phyloP scores from a whole-genome alignment of 35 echinoderm and acorn worm species.

The Lytechinus pictus region DNA sequence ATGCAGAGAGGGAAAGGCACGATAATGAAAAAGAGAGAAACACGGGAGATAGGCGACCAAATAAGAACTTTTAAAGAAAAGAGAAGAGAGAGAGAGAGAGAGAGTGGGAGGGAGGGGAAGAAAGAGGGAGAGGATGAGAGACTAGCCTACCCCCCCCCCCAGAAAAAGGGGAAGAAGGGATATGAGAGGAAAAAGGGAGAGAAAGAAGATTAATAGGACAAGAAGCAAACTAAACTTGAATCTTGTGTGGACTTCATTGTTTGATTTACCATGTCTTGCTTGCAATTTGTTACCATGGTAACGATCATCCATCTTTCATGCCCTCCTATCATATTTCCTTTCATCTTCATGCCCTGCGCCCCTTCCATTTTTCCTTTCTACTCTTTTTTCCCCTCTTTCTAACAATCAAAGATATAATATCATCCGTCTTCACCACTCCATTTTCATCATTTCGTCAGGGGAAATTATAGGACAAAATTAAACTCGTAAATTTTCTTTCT shows the following conservation, averaged over 20 bases:
- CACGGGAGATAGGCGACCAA: not conserved
- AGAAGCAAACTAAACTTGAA: too few relatives aligned
- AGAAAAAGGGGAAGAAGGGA: too few relatives aligned
- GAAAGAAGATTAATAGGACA: too few relatives aligned
- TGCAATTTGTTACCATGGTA: not conserved
- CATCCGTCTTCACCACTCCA: not conserved
- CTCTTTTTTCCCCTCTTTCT: not conserved
- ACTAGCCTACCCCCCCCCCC: too few relatives aligned
- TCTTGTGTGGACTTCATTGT: not conserved
- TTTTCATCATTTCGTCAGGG: conserved; percentile 21
- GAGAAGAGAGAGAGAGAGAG: not conserved
- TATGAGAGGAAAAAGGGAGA: too few relatives aligned
- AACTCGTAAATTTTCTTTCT: conserved; percentile 28
- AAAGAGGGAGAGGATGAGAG: too few relatives aligned
- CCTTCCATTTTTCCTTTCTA: not conserved
- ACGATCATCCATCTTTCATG: not conserved
- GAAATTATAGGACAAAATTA: conserved; percentile 29
- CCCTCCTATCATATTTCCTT: not conserved
- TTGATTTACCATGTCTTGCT: not conserved
- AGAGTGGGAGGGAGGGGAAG: not conserved
- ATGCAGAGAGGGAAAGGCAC: not conserved
- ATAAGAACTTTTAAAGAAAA: not conserved
- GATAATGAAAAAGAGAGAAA: not conserved
- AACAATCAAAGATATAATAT: not conserved
- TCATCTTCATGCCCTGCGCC: not conserved